Percentiles rank a stretch among this genome's conserved stretches.
phyloP scores from a whole-genome alignment of 2,888 invertebrate genomes.

The Rhamnusium bicolor region DNA sequence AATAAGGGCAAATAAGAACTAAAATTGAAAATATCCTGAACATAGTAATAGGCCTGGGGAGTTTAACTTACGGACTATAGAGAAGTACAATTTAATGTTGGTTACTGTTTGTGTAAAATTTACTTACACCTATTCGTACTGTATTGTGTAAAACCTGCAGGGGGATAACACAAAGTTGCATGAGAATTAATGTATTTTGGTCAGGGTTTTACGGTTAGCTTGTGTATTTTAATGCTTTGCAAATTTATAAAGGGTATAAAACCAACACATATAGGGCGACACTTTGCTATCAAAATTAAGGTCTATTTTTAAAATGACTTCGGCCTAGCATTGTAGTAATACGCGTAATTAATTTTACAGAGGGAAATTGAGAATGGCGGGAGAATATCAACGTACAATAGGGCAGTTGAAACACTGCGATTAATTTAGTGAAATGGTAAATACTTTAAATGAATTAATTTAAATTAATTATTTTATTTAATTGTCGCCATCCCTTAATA shows the following conservation, averaged over 20 bases:
- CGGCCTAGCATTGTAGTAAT: background rate
- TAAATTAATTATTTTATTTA: constrained; percentile 6
- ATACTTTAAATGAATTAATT: constrained; percentile 3
- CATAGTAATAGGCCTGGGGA: too few species aligned
- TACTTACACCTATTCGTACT: background rate
- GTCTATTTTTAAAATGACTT: background rate
- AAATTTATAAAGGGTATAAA: constrained; percentile 10
- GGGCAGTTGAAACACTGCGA: background rate
- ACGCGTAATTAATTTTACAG: background rate
- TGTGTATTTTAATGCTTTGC: background rate
- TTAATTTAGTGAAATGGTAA: constrained; percentile 3
- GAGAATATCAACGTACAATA: background rate
- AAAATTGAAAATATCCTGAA: too few species aligned
- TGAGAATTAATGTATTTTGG: background rate
- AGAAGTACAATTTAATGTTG: too few species aligned
- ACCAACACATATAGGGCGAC: background rate
- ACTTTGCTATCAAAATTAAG: constrained; percentile 8
- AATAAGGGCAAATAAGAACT: too few species aligned
- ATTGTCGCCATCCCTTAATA: too few species aligned
- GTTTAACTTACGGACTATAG: too few species aligned
- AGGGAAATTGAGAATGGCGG: background rate
- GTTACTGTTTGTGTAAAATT: background rate
- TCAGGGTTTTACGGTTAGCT: background rate
- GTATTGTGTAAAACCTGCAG: background rate
- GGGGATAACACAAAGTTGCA: background rate